A percentile compares a stretch with the other conserved stretches of the same genome.
phyloP scores from a whole-genome alignment of 1,140 invertebrate species.

The Drosophila mayri region DNA sequence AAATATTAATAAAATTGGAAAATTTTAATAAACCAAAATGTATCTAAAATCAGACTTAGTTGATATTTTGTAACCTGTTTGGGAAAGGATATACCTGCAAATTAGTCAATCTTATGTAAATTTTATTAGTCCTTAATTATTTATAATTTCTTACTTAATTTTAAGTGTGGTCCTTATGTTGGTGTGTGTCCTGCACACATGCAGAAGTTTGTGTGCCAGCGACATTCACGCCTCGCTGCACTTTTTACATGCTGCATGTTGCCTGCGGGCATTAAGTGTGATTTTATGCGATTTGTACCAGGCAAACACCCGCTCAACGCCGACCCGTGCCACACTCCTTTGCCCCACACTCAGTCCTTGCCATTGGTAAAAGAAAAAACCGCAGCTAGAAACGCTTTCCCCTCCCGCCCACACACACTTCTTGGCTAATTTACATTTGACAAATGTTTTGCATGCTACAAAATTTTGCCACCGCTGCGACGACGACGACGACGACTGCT shows the following conservation, averaged over 20 bases:
- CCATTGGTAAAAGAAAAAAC: conserved; percentile 56
- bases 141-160: neutral
- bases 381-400: conserved; percentile 23
- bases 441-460: conserved; percentile 78
- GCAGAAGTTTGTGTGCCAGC: conserved; percentile 69
- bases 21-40: neutral
- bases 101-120: neutral
- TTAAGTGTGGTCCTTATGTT: neutral
- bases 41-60: too few species aligned
- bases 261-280: conserved; percentile 82
- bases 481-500: conserved; percentile 48
- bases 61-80: neutral
- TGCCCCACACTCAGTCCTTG: conserved; percentile 1
- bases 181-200: conserved; percentile 47
- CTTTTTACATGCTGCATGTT: conserved; percentile 74
- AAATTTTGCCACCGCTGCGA: conserved; percentile 65
- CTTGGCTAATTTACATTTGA: conserved; percentile 80
- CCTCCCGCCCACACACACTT: conserved; percentile 20
- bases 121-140: neutral
- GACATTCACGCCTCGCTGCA: conserved; percentile 78
- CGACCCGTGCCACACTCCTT: neutral
- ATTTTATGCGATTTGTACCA: conserved; percentile 80
- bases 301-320: conserved; percentile 36
- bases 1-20: neutral
- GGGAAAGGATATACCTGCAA: too few species aligned